Conservation (phyloP, 2,797 vertebrate species). For the Anabas testudineus region DNA sequence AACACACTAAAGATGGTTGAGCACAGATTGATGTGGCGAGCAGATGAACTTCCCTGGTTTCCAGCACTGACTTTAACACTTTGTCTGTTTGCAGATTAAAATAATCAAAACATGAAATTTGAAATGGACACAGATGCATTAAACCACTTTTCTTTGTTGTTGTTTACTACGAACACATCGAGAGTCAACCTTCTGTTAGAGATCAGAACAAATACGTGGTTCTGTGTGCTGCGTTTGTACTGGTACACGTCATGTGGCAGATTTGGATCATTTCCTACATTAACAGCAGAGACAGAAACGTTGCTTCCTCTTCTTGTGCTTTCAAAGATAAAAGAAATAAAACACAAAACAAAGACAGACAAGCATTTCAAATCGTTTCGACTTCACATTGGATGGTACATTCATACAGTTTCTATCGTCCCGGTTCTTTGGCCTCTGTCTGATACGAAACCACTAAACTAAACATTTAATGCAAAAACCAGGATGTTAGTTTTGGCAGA, state of each 20-base stretch:
- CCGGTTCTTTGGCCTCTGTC: background rate
- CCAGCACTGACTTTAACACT: background rate
- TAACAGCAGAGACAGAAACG: background rate
- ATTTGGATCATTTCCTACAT: constrained; percentile 6
- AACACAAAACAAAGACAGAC: constrained; percentile 37
- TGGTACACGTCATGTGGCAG: background rate
- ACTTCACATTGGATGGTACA: constrained; percentile 87
- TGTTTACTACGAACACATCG: too few species aligned
- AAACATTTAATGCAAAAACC: too few species aligned
- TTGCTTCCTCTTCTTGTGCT: constrained; percentile 75
- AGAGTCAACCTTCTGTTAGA: background rate
- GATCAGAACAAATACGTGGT: background rate
- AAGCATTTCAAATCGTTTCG: constrained; percentile 62
- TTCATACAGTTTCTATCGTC: constrained; percentile 69
- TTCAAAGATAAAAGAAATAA: constrained; percentile 57
- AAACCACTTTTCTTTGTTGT: background rate
- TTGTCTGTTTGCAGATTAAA: background rate
- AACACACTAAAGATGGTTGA: background rate
- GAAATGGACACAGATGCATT: background rate
- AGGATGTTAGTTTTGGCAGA: constrained; percentile 13
- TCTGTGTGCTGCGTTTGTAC: background rate
- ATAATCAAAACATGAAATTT: background rate
- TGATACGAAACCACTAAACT: background rate
- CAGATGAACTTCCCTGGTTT: too few species aligned
- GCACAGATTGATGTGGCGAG: background rate